These are phyloP conservation scores for Scaptomyza cyrtandrae DNA, from an alignment of 2,888 invertebrate genomes.

Conservation along the genomic window DNA sequence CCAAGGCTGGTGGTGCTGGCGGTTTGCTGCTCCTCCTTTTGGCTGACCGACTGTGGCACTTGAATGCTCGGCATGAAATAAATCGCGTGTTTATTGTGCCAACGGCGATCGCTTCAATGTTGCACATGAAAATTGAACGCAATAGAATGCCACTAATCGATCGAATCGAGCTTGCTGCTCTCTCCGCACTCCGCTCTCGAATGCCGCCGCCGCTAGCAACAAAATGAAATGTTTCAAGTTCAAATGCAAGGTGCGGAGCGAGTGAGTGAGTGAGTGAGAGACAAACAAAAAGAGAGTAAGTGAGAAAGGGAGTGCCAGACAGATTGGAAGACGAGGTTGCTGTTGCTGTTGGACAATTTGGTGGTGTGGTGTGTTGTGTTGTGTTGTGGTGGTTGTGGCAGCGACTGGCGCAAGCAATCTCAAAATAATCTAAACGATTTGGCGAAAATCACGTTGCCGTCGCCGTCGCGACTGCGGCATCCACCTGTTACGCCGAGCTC, in stretches of 20 bases:
- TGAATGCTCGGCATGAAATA: slow-evolving; percentile 80
- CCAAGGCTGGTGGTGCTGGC: slow-evolving; percentile 41
- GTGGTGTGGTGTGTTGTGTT: slow-evolving; percentile 10
- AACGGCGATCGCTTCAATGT: slow-evolving; percentile 75
- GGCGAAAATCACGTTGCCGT: slow-evolving; percentile 77
- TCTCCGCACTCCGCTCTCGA: slow-evolving; percentile 7
- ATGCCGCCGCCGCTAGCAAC: slow-evolving; percentile 69
- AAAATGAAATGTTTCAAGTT: slow-evolving; percentile 81
- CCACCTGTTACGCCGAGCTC: slow-evolving; percentile 82
- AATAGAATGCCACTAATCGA: slow-evolving; percentile 80
- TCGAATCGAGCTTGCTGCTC: slow-evolving; percentile 38
- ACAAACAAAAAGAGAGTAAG: slow-evolving; percentile 20
- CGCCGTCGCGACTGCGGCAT: slow-evolving; percentile 67
- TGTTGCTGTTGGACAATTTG: slow-evolving; percentile 13
- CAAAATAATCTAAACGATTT: slow-evolving; percentile 81
- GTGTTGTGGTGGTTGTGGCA: slow-evolving; percentile 34
- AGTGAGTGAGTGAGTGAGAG: slow-evolving; percentile 9
- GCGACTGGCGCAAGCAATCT: slow-evolving; percentile 79
- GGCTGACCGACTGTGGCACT: slow-evolving; percentile 74
- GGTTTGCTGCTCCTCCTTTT: slow-evolving; percentile 62
- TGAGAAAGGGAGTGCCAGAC: slow-evolving; percentile 61
- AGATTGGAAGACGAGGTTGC: slow-evolving; percentile 32
- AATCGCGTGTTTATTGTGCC: slow-evolving; percentile 81
- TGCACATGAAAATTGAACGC: slow-evolving; percentile 82
- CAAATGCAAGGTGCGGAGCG: slow-evolving; percentile 77